A percentile compares a stretch with the other conserved stretches of the same genome.
Conservation (phyloP, 2,797 vertebrate species). For the Sebastes hubbsi region DNA sequence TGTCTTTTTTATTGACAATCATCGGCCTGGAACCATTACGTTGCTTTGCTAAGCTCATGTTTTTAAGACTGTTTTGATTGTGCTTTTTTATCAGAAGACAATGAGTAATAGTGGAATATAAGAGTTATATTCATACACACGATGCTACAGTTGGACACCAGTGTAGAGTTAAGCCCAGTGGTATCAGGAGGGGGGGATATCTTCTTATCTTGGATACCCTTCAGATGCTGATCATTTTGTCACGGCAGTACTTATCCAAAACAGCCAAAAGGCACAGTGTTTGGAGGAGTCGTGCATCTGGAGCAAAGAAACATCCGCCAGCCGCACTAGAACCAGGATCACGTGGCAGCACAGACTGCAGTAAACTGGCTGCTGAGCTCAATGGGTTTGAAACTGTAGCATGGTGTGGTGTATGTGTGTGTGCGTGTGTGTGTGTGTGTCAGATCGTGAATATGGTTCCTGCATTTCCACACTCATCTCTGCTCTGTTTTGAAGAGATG, state of each 20-base stretch:
- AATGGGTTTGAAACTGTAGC: constrained; percentile 25
- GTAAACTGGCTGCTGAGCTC: not conserved
- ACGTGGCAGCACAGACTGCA: constrained; percentile 2
- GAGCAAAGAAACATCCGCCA: not conserved
- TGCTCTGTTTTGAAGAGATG: constrained; percentile 30
- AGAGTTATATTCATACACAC: constrained; percentile 53
- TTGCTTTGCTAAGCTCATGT: constrained; percentile 60
- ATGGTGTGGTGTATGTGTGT: not conserved
- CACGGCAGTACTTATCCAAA: not conserved
- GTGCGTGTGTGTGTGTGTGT: constrained; percentile 5
- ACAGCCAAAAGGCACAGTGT: not conserved
- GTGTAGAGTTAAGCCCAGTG: not conserved
- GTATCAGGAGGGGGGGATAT: not conserved
- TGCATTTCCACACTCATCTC: constrained; percentile 38
- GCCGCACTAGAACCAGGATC: not conserved
- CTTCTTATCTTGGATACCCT: not conserved
- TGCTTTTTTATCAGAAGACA: constrained; percentile 54
- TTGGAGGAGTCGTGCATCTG: constrained; percentile 10
- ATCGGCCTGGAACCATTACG: constrained; percentile 56
- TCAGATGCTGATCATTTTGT: constrained; percentile 9
- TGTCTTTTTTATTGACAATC: constrained; percentile 84
- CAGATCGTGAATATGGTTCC: constrained; percentile 17
- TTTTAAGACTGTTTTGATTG: constrained; percentile 58
- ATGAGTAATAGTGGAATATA: constrained; percentile 49
- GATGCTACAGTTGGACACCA: constrained; percentile 26